These are phyloP conservation scores for Rhynchotus rufescens DNA, from an alignment of 2,797 vertebrate species.

Conservation along the genomic window DNA sequence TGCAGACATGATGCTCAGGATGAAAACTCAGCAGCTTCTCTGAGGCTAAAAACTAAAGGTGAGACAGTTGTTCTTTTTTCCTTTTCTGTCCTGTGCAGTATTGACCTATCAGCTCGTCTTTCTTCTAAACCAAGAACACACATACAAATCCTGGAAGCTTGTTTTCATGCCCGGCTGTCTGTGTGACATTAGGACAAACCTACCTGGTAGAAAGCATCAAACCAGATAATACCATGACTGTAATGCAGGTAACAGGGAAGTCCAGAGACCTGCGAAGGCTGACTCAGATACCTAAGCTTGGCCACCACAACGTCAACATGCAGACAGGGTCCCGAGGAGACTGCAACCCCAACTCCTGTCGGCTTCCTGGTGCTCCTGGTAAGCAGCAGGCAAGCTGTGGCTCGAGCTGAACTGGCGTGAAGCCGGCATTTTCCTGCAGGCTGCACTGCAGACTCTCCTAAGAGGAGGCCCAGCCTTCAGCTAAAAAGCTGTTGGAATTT, in stretches of 20 bases:
- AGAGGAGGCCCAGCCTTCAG: not conserved
- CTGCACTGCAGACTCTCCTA: not conserved
- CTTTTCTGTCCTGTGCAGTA: not conserved
- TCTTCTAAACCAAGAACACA: not conserved
- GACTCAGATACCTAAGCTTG: not conserved
- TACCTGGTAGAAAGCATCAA: not conserved
- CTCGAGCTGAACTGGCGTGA: not conserved
- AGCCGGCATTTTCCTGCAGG: not conserved
- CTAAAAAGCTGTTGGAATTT: not conserved
- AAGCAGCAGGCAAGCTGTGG: not conserved
- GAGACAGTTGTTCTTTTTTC: not conserved
- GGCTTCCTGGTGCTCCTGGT: too few relatives aligned
- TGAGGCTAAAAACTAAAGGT: not conserved
- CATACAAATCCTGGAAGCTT: not conserved
- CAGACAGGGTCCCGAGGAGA: not conserved
- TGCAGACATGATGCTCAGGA: not conserved
- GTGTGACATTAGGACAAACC: not conserved
- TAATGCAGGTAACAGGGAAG: not conserved
- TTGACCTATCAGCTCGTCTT: not conserved
- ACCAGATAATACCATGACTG: rapidly evolving
- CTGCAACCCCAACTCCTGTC: not conserved
- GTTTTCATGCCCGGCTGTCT: not conserved
- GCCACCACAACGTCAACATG: not conserved
- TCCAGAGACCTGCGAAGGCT: not conserved
- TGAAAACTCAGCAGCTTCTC: not conserved